Percentiles rank a stretch among this genome's conserved stretches.
phyloP scores from a whole-genome alignment of 2,888 invertebrate species.

The Xylocampa areola region DNA sequence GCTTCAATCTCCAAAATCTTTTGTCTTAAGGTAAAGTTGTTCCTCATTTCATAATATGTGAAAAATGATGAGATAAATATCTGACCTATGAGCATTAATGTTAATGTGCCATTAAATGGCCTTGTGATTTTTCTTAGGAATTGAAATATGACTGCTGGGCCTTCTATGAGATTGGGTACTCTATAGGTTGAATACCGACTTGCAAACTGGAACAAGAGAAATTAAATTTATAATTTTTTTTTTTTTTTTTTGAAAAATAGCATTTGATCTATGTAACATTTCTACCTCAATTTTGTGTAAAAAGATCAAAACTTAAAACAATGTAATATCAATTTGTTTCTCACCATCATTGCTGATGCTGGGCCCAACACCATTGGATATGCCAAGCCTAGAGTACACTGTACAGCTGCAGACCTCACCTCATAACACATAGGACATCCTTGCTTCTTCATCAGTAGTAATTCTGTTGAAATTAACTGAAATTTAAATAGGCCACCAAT shows the following conservation, averaged over 20 bases:
- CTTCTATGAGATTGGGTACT: conserved; percentile 90
- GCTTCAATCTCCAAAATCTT: conserved; percentile 80
- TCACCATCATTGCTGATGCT: conserved; percentile 90
- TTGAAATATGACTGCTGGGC: conserved; percentile 87
- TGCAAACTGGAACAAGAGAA: conserved; percentile 88
- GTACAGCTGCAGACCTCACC: conserved; percentile 89
- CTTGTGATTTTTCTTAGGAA: conserved; percentile 88
- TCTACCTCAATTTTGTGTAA: no score
- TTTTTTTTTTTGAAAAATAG: no score
- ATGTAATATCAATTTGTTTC: conserved; percentile 17
- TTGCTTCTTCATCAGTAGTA: conserved; percentile 88
- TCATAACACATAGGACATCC: conserved; percentile 92
- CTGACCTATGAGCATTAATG: conserved; percentile 86
- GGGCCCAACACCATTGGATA: conserved; percentile 91
- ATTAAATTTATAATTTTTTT: background rate
- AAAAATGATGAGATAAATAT: conserved; percentile 88
- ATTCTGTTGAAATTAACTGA: conserved; percentile 88
- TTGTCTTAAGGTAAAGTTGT: conserved; percentile 76
- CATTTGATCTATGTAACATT: no score
- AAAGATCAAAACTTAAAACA: no score
- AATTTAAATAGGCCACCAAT: conserved; percentile 42
- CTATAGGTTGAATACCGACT: conserved; percentile 90
- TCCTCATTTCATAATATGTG: conserved; percentile 91
- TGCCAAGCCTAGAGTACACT: conserved; percentile 85
- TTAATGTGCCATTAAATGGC: conserved; percentile 86